Conservation (phyloP, 2,113 vertebrate genomes). For the Grallaria varia region DNA sequence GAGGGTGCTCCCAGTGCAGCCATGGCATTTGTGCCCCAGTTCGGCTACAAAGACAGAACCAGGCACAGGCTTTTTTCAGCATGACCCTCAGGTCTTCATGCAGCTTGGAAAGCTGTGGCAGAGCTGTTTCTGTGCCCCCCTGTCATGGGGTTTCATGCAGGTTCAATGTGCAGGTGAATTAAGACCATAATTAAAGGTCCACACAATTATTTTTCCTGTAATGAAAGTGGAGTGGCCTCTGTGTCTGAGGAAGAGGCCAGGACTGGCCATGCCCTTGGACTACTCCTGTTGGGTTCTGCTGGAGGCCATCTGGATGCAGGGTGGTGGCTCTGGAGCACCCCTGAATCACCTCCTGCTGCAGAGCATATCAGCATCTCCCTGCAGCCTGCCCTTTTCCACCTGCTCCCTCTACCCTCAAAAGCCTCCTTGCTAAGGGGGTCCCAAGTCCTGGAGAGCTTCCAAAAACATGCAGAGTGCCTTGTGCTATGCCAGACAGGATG, state of each 20-base stretch:
- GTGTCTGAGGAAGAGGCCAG: background rate
- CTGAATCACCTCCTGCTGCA: background rate
- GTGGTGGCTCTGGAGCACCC: fast-evolving
- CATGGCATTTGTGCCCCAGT: background rate
- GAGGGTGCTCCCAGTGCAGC: background rate
- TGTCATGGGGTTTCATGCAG: background rate
- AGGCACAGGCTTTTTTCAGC: fast-evolving
- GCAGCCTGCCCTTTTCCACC: background rate
- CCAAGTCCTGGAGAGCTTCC: background rate
- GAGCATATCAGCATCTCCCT: background rate
- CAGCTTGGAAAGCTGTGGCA: background rate
- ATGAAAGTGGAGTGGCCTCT: background rate
- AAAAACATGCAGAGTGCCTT: fast-evolving
- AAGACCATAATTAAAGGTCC: background rate
- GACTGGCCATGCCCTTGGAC: fast-evolving
- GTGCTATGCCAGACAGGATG: fast-evolving
- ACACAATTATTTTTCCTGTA: background rate
- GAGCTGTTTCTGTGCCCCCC: background rate
- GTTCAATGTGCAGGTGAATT: background rate
- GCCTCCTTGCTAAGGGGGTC: background rate
- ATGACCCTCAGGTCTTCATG: background rate
- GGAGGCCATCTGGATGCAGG: background rate
- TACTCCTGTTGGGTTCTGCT: background rate
- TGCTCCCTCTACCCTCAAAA: background rate
- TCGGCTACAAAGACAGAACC: background rate